These are phyloP conservation scores for Thamnaconus septentrionalis DNA, from an alignment of 2,113 vertebrate species.

Conservation along the genomic window DNA sequence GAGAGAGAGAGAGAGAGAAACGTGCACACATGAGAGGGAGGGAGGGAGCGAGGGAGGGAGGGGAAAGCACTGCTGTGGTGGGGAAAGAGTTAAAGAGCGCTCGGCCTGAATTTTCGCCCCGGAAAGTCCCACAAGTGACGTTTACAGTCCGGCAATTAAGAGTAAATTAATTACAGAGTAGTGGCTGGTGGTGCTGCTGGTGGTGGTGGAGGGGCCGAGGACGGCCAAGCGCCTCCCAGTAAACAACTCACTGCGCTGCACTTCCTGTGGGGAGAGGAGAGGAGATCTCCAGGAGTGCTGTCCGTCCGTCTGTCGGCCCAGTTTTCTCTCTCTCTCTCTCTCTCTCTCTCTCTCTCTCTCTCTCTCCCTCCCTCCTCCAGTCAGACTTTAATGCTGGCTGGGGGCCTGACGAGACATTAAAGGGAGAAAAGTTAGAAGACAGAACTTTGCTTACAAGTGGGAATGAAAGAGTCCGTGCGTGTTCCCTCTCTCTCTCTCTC, in stretches of 20 bases:
- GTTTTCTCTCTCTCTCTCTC: too few species aligned
- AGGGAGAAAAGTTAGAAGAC: too few species aligned
- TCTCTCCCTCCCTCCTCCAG: too few species aligned
- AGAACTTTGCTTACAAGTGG: too few species aligned
- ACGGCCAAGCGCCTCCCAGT: conserved; percentile 18
- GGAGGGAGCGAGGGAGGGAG: neutral
- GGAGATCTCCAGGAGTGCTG: neutral
- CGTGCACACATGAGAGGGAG: neutral
- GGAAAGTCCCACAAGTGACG: conserved; percentile 76
- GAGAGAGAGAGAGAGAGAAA: neutral
- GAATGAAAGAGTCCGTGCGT: too few species aligned
- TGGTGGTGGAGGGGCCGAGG: neutral
- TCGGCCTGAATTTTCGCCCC: conserved; percentile 15
- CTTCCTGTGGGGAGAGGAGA: neutral
- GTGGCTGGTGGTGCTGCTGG: conserved; percentile 43
- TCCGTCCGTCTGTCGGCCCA: too few species aligned
- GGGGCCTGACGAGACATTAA: too few species aligned
- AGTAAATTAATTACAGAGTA: conserved; percentile 77
- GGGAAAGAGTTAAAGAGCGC: conserved; percentile 64
- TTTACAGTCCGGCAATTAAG: conserved; percentile 71
- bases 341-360: too few species aligned
- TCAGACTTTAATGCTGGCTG: too few species aligned
- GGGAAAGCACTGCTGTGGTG: conserved; percentile 19
- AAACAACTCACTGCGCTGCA: conserved; percentile 55
- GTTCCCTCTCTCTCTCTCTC: too few species aligned